Base-by-base conservation (phyloP, 2,113 vertebrate species). In the Prolemur simus region DNA sequence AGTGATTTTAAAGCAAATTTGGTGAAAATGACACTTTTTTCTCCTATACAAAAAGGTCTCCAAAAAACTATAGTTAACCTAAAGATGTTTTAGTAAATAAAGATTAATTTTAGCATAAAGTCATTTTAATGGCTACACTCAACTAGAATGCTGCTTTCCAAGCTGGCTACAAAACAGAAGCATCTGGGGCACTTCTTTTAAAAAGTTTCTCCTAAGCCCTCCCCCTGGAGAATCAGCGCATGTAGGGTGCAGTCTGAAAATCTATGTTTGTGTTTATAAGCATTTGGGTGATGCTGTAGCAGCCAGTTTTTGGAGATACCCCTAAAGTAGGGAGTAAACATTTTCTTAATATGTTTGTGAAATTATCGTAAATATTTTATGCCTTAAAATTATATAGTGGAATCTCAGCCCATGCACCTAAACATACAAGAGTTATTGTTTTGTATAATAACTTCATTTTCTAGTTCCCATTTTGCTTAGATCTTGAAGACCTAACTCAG, bases 41-140 rank as follows among this genome's bases (percentile, higher is more conserved):
- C 60, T 92, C 85, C 34, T 83, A 80, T 77, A 83, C 95, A 93
- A 91, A 96, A 25, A 27, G 84, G 32, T 12, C 64, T 25, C 80
- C 6, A 85, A 39, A 73, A 34, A 85, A 32, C 1, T 81, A 11
- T 89, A 85, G 39, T 81, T 45, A 84, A 83, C 20, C 54, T 92
- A 73, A n/a, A 89, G 63, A 86, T 18, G 1, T 64, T 92, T 95
- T 77, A 82, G n/a, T 73, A 68, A 68, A 76, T 73, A 81, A 82
- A 94, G 45, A 88, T 20, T 37, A 27, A 87, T 80, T 86, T 52
- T 52, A 89, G 34, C 27, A 52, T 4, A 8, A 20, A 52, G 6
- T 95, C 12, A 86, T 96, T 83, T 86, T 85, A 74, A 66, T 32
- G 5, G 45, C 20, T 78, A 54, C 42, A 32, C 14, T 90, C 27